These are phyloP conservation scores for Cryptocephalus primarius DNA, from an alignment of 2,888 invertebrate species.

Conservation along the genomic window DNA sequence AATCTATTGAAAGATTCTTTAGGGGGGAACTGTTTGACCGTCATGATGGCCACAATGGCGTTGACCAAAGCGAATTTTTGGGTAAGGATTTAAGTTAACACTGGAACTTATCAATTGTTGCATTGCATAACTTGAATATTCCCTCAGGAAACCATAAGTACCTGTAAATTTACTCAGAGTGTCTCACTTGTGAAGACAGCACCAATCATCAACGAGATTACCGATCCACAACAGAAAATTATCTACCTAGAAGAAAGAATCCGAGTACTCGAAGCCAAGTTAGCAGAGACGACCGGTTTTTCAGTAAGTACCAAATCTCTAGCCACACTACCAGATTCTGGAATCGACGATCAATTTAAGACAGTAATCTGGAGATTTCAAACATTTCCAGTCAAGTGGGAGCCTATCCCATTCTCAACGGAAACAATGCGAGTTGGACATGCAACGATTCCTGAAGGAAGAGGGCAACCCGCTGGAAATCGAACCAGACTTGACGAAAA, in stretches of 20 bases:
- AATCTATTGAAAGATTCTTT: conserved; percentile 42
- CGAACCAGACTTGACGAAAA: conserved; percentile 24
- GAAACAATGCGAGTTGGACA: background rate
- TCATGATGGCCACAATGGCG: conserved; percentile 39
- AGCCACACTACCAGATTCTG: background rate
- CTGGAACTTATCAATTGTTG: background rate
- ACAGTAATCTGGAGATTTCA: background rate
- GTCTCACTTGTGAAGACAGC: conserved; percentile 41
- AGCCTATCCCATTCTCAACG: background rate
- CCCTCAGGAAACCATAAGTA: conserved; percentile 42
- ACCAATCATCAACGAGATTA: conserved; percentile 34
- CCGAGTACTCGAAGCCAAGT: conserved; percentile 23
- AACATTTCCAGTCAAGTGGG: background rate
- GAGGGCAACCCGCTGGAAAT: conserved; percentile 6
- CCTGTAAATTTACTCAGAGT: conserved; percentile 44
- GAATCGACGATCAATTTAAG: too few relatives aligned
- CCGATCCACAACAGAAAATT: conserved; percentile 37
- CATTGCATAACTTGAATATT: background rate
- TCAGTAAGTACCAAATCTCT: conserved; percentile 4
- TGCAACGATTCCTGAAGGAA: conserved; percentile 6
- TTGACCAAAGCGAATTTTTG: conserved; percentile 18
- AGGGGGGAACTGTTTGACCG: conserved; percentile 43
- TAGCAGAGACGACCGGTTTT: conserved; percentile 5
- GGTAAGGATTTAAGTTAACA: conserved; percentile 11
- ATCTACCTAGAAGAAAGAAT: conserved; percentile 35